These are phyloP conservation scores for Athetis lepigone DNA, from an alignment of 2,888 invertebrate genomes.

Conservation along the genomic window DNA sequence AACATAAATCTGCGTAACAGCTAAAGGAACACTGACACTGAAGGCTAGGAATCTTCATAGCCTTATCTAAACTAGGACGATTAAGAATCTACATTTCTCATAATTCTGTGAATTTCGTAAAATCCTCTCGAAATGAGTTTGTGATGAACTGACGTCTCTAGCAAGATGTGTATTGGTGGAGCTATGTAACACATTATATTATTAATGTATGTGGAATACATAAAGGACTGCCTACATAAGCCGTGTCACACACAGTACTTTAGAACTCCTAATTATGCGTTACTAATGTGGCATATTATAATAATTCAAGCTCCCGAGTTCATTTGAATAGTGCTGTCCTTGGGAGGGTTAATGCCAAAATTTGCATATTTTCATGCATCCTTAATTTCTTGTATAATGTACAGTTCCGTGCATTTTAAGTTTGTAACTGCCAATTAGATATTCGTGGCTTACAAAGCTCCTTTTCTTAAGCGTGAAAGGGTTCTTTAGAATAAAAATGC, in stretches of 20 bases:
- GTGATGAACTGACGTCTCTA: no score
- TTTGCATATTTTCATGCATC: constrained; percentile 64
- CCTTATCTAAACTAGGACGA: no score
- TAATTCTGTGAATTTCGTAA: no score
- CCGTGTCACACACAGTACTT: background rate
- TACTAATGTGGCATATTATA: constrained; percentile 17
- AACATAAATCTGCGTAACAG: no score
- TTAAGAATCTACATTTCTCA: no score
- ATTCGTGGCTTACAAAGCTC: constrained; percentile 9
- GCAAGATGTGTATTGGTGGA: no score
- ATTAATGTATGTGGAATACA: no score
- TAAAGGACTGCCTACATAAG: background rate
- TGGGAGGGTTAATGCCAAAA: constrained; percentile 34
- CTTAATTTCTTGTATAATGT: constrained; percentile 56
- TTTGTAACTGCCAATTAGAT: constrained; percentile 26
- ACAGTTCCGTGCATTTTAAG: constrained; percentile 31
- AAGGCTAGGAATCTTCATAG: no score
- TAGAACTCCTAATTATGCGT: background rate
- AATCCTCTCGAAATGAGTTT: no score
- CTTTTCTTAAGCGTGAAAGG: constrained; percentile 4
- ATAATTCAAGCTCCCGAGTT: constrained; percentile 27
- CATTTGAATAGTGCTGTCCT: constrained; percentile 46
- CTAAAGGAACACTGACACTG: no score
- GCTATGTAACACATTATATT: background rate
- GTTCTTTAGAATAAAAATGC: constrained; percentile 30